These are phyloP conservation scores for Neodiprion lecontei DNA, from an alignment of 1,140 invertebrate genomes.

Conservation along the genomic window DNA sequence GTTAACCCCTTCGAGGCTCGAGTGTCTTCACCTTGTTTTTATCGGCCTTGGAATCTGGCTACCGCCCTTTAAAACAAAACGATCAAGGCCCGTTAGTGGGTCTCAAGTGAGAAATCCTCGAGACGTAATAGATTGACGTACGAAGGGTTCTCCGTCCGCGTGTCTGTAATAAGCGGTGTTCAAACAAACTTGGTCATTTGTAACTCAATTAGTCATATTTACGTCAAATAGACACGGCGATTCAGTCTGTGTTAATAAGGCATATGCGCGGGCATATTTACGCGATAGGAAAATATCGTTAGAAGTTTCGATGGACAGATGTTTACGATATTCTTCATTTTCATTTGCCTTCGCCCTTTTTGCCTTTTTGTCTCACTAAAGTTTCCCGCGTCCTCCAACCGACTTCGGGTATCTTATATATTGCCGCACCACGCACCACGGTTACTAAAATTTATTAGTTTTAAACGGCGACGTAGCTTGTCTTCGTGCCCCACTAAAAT, in stretches of 20 bases:
- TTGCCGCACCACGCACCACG: no score
- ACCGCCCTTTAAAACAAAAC: conserved; percentile 1
- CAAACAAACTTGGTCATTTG: background rate
- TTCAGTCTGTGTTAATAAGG: no score
- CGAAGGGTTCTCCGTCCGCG: background rate
- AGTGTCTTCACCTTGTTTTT: conserved; percentile 15
- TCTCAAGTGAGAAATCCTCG: background rate
- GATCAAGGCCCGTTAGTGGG: background rate
- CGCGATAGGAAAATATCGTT: no score
- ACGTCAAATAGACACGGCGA: background rate
- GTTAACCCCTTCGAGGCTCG: conserved; percentile 27
- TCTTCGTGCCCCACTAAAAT: conserved; percentile 1
- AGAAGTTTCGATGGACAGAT: no score
- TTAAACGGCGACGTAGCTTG: background rate
- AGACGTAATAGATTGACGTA: background rate
- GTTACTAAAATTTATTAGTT: background rate
- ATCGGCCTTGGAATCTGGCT: conserved; percentile 11
- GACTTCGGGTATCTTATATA: no score
- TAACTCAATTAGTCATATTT: background rate
- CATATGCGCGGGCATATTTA: no score
- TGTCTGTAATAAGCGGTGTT: background rate
- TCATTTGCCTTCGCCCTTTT: no score
- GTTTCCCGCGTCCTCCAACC: no score
- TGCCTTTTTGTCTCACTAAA: no score
- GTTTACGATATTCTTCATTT: no score